Base-by-base conservation (phyloP, 2,888 invertebrate species). In the Yponomeuta cagnagella region DNA sequence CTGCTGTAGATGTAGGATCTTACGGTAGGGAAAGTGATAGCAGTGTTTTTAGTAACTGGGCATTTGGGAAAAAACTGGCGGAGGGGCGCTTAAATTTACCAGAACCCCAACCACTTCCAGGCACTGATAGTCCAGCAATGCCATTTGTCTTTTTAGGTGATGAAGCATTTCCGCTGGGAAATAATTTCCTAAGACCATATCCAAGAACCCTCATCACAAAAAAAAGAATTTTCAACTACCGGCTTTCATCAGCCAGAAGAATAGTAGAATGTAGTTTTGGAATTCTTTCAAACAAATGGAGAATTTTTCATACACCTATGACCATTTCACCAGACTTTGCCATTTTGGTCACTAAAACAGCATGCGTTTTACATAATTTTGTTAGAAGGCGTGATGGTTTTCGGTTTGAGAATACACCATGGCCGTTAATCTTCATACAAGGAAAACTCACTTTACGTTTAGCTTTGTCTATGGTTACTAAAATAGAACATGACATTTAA, bases 21-120 rank as follows among this genome's bases (percentile, higher is more conserved):
- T 73, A 74, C 68, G 74, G 74, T n/a, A 74, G 71, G 63, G 73
- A 73, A 66, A 72, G 73, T 63, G 74, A 74, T 74, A 73, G 73
- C 70, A 64, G 48, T n/a, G 71, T 74, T 31, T 74, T 72, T 72
- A 74, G 71, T 72, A 70, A 74, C 63, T 72, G 72, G 68, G 66
- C 67, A 71, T 73, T 72, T 70, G 72, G 72, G 69, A 71, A 71
- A 71, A 73, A 67, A 52, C 12, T 70, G 15, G 52, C 37, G n/a
- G 23, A 70, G 67, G 58, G 70, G 23, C 23, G 64, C n/a, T 73
- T 74, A 73, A 72, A 74, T 72, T 70, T 75, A 70, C 75, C 76
- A 37, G 67, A 43, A 43, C 43, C 43, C 37, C 15, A 12, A 67
- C 43, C 12, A n/a, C 43, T 67, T 12, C 67, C 37, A 43, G 48